phyloP scores from a whole-genome alignment of 2,797 vertebrate genomes.

The Clamator glandarius region DNA sequence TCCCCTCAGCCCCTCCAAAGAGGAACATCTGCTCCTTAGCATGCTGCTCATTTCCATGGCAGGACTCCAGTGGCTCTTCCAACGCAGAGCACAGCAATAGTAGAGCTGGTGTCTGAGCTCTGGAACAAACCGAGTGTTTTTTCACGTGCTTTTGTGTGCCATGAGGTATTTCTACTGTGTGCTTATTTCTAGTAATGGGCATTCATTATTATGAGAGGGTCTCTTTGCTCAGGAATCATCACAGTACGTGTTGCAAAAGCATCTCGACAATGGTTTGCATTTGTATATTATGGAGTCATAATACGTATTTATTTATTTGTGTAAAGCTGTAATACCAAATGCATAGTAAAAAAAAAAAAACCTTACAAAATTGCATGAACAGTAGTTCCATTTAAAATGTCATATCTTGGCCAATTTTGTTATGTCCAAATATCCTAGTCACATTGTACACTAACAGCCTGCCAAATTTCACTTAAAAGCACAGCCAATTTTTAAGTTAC shows the following conservation, averaged over 20 bases:
- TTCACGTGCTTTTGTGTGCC: conserved; percentile 79
- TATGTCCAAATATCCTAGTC: conserved; percentile 77
- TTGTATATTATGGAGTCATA: conserved; percentile 76
- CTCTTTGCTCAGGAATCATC: conserved; percentile 78
- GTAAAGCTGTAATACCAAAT: conserved; percentile 73
- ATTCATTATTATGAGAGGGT: conserved; percentile 80
- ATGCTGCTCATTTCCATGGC: conserved; percentile 78
- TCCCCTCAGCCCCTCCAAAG: conserved; percentile 68
- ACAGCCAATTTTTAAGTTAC: conserved; percentile 73
- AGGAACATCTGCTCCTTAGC: conserved; percentile 79
- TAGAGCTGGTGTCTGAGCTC: conserved; percentile 78
- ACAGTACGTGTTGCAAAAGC: conserved; percentile 68
- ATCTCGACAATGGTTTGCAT: conserved; percentile 77
- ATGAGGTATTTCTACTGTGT: conserved; percentile 77
- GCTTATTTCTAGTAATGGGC: conserved; percentile 81
- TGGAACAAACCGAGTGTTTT: conserved; percentile 77
- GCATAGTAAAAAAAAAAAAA: conserved; percentile 51
- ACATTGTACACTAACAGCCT: conserved; percentile 72
- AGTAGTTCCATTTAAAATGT: conserved; percentile 78
- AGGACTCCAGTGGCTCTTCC: conserved; percentile 78
- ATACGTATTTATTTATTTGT: conserved; percentile 78
- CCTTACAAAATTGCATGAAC: conserved; percentile 66
- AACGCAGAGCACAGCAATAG: conserved; percentile 76
- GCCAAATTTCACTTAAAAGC: conserved; percentile 73
- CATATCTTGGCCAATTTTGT: conserved; percentile 77